A percentile compares a stretch with the other conserved stretches of the same genome.
Evolutionary conservation across 2,797 vertebrate genomes (phyloP).

Genomic region (Tarsius wallacei): DNA sequence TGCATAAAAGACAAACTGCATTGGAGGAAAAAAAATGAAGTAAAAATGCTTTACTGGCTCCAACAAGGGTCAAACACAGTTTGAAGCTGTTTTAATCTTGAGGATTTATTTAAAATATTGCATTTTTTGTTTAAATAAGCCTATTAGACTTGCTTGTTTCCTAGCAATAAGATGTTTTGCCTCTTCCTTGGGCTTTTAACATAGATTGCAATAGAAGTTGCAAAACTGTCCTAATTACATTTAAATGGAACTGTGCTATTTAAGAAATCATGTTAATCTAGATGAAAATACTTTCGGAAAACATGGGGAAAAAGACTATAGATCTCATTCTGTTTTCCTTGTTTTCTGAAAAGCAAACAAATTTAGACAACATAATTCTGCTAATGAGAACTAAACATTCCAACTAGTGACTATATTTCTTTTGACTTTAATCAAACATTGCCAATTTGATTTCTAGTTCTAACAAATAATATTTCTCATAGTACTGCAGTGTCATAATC

Average conservation of each 20-base stretch:
- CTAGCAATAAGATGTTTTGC: constrained; percentile 87
- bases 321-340: constrained; percentile 57
- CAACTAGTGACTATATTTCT: neutral
- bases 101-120: constrained; percentile 89
- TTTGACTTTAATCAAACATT: constrained; percentile 52
- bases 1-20: constrained; percentile 10
- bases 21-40: neutral
- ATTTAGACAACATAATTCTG: constrained; percentile 7
- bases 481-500: neutral
- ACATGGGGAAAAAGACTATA: constrained; percentile 67
- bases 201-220: constrained; percentile 76
- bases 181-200: constrained; percentile 72
- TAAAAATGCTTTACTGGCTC: constrained; percentile 72
- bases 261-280: constrained; percentile 77
- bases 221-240: constrained; percentile 85
- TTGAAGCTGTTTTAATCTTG: constrained; percentile 87
- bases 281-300: constrained; percentile 78
- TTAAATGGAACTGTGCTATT: constrained; percentile 84
- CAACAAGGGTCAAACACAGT: constrained; percentile 83
- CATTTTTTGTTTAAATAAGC: constrained; percentile 89
- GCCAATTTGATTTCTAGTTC: constrained; percentile 43
- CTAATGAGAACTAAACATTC: constrained; percentile 67
- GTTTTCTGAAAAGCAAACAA: constrained; percentile 64
- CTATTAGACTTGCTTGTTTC: constrained; percentile 91
- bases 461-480: constrained; percentile 64